phyloP scores from a whole-genome alignment of 1,140 invertebrate species.

The Diploscapter pachys region DNA sequence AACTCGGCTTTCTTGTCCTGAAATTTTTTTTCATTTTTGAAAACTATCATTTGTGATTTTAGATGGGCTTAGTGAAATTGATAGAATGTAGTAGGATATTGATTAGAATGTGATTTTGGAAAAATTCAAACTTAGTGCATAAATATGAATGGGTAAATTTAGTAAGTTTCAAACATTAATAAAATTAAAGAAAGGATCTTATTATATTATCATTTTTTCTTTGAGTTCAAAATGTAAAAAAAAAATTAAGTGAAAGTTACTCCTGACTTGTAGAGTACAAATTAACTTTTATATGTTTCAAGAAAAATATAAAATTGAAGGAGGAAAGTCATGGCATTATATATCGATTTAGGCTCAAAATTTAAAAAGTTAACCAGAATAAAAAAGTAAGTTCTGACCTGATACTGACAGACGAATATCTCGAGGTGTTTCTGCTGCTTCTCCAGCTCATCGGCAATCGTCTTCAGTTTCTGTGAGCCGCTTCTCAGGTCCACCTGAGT shows the following conservation, averaged over 20 bases:
- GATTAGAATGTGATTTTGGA: too few relatives aligned
- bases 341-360: neutral
- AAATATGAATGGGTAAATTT: too few relatives aligned
- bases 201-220: too few relatives aligned
- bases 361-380: constrained; percentile 19
- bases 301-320: too few relatives aligned
- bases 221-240: too few relatives aligned
- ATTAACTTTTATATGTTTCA: too few relatives aligned
- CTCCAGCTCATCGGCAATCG: constrained; percentile 73
- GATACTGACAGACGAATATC: constrained; percentile 23
- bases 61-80: constrained; percentile 65
- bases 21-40: constrained; percentile 66
- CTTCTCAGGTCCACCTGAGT: constrained; percentile 77
- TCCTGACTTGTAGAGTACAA: too few relatives aligned
- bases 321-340: neutral
- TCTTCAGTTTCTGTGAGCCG: constrained; percentile 78
- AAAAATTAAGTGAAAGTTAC: too few relatives aligned
- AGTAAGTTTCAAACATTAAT: too few relatives aligned
- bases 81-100: too few relatives aligned
- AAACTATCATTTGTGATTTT: constrained; percentile 77
- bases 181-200: too few relatives aligned
- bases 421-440: neutral
- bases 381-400: constrained; percentile 20
- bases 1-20: constrained; percentile 79
- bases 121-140: too few relatives aligned